These are phyloP conservation scores for Sebastes itinus DNA, from an alignment of 2,797 vertebrate species.

Conservation along the genomic window DNA sequence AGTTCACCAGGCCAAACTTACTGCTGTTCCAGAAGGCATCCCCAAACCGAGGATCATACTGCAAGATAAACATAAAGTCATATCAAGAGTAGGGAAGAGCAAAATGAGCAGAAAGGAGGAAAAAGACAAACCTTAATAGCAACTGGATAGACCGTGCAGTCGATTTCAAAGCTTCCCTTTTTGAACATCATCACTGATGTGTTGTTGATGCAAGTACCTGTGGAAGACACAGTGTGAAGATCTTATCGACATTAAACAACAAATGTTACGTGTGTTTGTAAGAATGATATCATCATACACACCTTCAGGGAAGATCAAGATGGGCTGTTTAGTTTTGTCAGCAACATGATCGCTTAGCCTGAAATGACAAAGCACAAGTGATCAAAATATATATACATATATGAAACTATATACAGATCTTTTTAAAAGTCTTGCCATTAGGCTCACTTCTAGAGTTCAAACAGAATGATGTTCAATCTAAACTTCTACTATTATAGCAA, in stretches of 20 bases:
- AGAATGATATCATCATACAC: conserved; percentile 75
- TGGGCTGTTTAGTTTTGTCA: conserved; percentile 92
- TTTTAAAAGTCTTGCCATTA: not conserved
- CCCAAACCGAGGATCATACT: conserved; percentile 94
- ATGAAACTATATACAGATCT: not conserved
- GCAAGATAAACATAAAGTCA: not conserved
- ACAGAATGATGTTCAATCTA: too few relatives aligned
- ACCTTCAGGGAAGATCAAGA: conserved; percentile 97
- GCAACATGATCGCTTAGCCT: conserved; percentile 90
- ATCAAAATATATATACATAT: not conserved
- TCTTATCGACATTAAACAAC: not conserved
- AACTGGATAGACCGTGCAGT: conserved; percentile 90
- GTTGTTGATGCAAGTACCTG: conserved; percentile 95
- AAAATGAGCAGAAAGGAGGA: not conserved
- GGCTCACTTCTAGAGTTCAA: not conserved
- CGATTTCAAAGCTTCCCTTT: conserved; percentile 94
- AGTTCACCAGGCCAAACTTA: conserved; percentile 90
- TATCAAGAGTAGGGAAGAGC: not conserved
- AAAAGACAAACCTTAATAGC: conserved; percentile 88
- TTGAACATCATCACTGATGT: conserved; percentile 98
- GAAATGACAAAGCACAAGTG: conserved; percentile 16
- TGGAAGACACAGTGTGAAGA: not conserved
- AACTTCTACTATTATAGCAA: too few relatives aligned
- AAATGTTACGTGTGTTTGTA: not conserved
- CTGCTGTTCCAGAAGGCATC: conserved; percentile 96